Conservation (phyloP, 2,888 invertebrate genomes). For the Iselma pallidipennis region DNA sequence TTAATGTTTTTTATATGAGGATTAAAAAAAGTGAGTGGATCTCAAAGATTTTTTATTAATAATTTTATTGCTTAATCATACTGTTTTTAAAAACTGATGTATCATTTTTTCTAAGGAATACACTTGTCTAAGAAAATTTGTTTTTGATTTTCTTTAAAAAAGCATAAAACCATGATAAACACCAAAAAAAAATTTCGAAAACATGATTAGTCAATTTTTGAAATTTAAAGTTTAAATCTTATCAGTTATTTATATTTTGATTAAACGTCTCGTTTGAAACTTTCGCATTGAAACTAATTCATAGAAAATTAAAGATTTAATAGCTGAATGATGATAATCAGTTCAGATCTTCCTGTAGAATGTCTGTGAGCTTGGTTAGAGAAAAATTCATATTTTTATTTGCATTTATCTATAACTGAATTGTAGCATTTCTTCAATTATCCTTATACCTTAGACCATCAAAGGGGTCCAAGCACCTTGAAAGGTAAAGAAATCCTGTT, state of each 20-base stretch:
- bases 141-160: no score
- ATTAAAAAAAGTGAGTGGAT: conserved; percentile 12
- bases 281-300: not conserved
- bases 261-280: not conserved
- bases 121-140: not conserved
- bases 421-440: no score
- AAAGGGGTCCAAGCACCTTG: no score
- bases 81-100: conserved; percentile 17
- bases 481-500: no score
- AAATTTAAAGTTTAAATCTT: not conserved
- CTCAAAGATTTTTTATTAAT: conserved; percentile 9
- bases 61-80: conserved; percentile 15
- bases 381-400: no score
- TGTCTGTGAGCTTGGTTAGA: no score
- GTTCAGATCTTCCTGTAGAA: no score
- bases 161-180: no score
- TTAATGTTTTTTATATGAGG: conserved; percentile 10
- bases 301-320: no score
- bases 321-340: no score
- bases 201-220: not conserved
- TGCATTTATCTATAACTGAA: no score
- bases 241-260: not conserved
- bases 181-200: not conserved
- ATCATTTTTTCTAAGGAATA: conserved; percentile 17
- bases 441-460: no score